Conservation (phyloP, 1,140 invertebrate genomes). For the Lepidostoma basale region DNA sequence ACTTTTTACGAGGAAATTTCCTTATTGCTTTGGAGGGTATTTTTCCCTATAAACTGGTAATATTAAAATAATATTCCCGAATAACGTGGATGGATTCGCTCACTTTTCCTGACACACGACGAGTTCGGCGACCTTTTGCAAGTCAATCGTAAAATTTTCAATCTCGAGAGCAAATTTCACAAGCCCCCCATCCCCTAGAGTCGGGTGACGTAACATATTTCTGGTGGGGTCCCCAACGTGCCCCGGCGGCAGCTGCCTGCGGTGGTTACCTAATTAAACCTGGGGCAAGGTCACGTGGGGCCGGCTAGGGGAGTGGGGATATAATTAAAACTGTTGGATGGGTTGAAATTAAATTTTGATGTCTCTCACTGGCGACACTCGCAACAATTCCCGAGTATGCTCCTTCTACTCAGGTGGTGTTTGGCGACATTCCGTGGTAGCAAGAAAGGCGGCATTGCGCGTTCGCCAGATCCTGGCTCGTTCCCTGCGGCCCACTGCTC, state of each 20-base stretch:
- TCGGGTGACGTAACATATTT: background rate
- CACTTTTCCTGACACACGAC: background rate
- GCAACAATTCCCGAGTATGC: background rate
- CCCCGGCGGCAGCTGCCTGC: background rate
- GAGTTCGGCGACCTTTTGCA: background rate
- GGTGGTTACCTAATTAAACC: constrained; percentile 24
- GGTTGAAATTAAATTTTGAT: constrained; percentile 1
- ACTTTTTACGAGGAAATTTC: background rate
- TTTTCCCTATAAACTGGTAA: too few species aligned
- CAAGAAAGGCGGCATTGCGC: too few species aligned
- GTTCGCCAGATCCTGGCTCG: too few species aligned
- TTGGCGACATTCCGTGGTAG: too few species aligned
- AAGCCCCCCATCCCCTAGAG: background rate
- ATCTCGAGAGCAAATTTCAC: background rate
- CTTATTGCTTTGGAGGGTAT: too few species aligned
- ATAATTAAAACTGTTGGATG: constrained; percentile 10
- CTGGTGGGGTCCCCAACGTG: background rate
- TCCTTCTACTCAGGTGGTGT: too few species aligned
- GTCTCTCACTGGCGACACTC: background rate
- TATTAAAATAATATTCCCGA: background rate
- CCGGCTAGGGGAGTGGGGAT: background rate
- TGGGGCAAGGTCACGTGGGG: constrained; percentile 16
- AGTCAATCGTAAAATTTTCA: background rate
- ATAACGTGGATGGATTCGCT: background rate
- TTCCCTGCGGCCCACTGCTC: too few species aligned